Evolutionary conservation across 2,888 invertebrate species (phyloP).

Genomic region (Thyatira batis): DNA sequence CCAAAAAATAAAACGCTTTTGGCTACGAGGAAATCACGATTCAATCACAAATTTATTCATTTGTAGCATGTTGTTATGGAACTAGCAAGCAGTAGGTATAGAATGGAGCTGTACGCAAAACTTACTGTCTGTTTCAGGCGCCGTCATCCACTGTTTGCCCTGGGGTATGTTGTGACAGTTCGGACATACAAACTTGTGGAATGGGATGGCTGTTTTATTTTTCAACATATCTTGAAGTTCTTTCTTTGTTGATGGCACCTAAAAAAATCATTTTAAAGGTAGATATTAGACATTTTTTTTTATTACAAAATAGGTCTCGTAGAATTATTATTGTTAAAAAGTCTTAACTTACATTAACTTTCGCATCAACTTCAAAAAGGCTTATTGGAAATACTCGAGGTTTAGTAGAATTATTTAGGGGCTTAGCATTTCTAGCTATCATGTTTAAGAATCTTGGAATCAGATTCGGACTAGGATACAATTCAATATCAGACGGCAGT

Average conservation of each 20-base stretch:
- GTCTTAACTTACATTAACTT: slow-evolving; percentile 58
- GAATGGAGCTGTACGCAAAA: slow-evolving; percentile 8
- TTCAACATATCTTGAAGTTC: slow-evolving; percentile 87
- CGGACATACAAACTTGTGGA: slow-evolving; percentile 95
- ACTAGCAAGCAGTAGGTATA: too few relatives aligned
- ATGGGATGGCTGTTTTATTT: slow-evolving; percentile 92
- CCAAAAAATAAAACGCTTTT: slow-evolving; percentile 26
- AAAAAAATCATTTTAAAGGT: slow-evolving; percentile 36
- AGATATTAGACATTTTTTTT: neutral
- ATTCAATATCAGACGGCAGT: slow-evolving; percentile 93
- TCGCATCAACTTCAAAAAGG: slow-evolving; percentile 91
- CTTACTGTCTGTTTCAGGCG: slow-evolving; percentile 85
- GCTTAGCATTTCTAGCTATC: slow-evolving; percentile 88
- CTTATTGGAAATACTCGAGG: slow-evolving; percentile 92
- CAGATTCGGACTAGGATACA: slow-evolving; percentile 93
- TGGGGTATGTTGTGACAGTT: slow-evolving; percentile 94
- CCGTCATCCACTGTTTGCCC: slow-evolving; percentile 91
- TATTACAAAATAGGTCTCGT: neutral
- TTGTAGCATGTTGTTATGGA: neutral
- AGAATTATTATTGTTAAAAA: neutral
- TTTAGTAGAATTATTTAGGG: slow-evolving; percentile 78
- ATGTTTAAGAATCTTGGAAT: slow-evolving; percentile 92
- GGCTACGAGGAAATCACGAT: slow-evolving; percentile 21
- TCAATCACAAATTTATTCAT: neutral
- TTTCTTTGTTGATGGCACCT: slow-evolving; percentile 89